phyloP scores from a whole-genome alignment of 1,140 invertebrate genomes.

The Colletes latitarsis region DNA sequence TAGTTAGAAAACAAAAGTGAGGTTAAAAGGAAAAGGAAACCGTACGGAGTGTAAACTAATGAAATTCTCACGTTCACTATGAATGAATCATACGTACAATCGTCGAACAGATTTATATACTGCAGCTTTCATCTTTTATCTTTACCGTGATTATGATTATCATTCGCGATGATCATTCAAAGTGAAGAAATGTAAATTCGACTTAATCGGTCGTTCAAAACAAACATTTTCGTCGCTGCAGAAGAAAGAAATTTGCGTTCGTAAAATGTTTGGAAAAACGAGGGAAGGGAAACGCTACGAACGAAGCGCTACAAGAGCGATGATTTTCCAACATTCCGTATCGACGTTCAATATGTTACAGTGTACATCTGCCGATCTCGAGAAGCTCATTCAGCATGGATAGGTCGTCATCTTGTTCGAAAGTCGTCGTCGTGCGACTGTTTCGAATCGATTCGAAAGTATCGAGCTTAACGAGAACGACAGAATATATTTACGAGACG shows the following conservation, averaged over 20 bases:
- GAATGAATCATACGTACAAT: too few relatives aligned
- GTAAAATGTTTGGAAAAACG: neutral
- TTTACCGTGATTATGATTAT: too few relatives aligned
- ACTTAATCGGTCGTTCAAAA: neutral
- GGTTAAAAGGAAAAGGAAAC: too few relatives aligned
- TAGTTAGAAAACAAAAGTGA: too few relatives aligned
- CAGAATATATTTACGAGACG: constrained; percentile 62
- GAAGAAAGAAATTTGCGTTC: neutral
- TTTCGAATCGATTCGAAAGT: neutral
- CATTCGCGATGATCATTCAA: too few relatives aligned
- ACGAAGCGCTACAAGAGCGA: constrained; percentile 24
- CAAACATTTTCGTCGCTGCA: constrained; percentile 2
- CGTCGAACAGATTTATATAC: too few relatives aligned
- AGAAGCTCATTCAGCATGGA: constrained; percentile 44
- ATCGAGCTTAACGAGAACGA: constrained; percentile 67
- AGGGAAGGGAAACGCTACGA: neutral
- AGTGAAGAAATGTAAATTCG: too few relatives aligned
- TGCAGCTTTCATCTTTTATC: too few relatives aligned
- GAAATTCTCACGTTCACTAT: too few relatives aligned
- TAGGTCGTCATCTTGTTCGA: constrained; percentile 8
- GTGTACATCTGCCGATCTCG: constrained; percentile 66
- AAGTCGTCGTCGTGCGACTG: constrained; percentile 5
- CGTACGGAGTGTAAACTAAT: too few relatives aligned
- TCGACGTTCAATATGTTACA: constrained; percentile 72
- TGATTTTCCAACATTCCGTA: constrained; percentile 63